phyloP scores from a whole-genome alignment of 2,888 invertebrate genomes.

The Drosophila lacicola region DNA sequence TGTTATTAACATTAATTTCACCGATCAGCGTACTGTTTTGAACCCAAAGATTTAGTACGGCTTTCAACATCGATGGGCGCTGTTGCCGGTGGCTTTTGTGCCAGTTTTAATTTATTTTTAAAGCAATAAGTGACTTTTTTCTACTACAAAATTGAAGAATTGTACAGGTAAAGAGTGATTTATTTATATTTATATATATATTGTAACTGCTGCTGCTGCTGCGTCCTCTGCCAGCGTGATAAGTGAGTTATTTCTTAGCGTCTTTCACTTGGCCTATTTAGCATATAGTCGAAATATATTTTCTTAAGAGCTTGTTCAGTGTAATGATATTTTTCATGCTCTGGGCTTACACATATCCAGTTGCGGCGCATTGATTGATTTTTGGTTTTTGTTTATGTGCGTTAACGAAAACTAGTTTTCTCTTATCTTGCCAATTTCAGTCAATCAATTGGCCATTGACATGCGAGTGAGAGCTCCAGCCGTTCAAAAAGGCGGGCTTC shows the following conservation, averaged over 20 bases:
- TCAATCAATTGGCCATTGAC: slow-evolving; percentile 51
- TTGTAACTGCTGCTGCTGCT: neutral
- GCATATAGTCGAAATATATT: neutral
- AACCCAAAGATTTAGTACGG: slow-evolving; percentile 9
- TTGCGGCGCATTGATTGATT: slow-evolving; percentile 29
- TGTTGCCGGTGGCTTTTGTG: slow-evolving; percentile 37
- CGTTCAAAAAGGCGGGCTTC: slow-evolving; percentile 30
- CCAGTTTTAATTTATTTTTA: slow-evolving; percentile 21
- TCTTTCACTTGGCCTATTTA: slow-evolving; percentile 27
- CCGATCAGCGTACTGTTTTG: slow-evolving; percentile 30
- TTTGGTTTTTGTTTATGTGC: slow-evolving; percentile 35
- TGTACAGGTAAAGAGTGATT: neutral
- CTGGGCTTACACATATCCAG: slow-evolving; percentile 3
- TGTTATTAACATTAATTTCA: too few relatives aligned
- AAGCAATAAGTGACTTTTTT: slow-evolving; percentile 19
- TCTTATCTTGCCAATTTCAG: slow-evolving; percentile 51
- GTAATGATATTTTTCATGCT: neutral
- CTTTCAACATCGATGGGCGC: slow-evolving; percentile 10
- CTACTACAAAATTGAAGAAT: neutral
- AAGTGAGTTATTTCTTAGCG: slow-evolving; percentile 11
- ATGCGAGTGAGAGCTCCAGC: slow-evolving; percentile 41
- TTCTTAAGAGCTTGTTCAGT: neutral
- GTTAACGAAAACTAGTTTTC: slow-evolving; percentile 61
- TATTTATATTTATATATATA: neutral
- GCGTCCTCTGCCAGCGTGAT: slow-evolving; percentile 35